phyloP scores from a whole-genome alignment of 2,888 invertebrate species.

The Cosmopolites sordidus region DNA sequence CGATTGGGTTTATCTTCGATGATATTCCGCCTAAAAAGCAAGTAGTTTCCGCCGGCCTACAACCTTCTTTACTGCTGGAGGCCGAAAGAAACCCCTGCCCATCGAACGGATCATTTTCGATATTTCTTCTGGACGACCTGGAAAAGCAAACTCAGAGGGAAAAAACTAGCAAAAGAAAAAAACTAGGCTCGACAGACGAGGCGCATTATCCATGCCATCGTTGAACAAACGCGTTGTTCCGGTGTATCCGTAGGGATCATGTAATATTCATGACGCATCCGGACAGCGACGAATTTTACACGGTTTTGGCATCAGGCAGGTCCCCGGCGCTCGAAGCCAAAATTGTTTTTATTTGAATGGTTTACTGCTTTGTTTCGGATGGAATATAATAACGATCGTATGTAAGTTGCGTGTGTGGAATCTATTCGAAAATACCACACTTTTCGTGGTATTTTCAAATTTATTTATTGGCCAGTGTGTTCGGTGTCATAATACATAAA shows the following conservation, averaged over 20 bases:
- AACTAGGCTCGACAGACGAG: no score
- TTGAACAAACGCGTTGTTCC: no score
- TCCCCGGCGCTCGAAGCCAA: neutral
- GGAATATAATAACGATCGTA: no score
- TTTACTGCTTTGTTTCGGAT: neutral
- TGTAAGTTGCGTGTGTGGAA: no score
- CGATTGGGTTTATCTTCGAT: no score
- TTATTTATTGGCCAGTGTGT: no score
- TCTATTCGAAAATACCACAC: no score
- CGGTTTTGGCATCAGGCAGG: neutral
- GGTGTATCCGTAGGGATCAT: neutral
- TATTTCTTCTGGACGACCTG: neutral
- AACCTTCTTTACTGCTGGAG: conserved; percentile 75
- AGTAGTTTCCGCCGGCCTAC: conserved; percentile 96
- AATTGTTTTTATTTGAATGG: neutral
- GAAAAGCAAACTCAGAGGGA: no score
- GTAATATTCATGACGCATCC: conserved; percentile 1
- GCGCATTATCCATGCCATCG: no score
- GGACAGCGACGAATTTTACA: neutral
- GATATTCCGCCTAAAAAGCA: conserved; percentile 52
- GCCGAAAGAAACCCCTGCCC: conserved; percentile 89
- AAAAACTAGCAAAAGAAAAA: no score
- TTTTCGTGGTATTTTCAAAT: no score
- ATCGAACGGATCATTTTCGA: conserved; percentile 35
- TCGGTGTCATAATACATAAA: no score